These are phyloP conservation scores for Sturnus vulgaris DNA, from an alignment of 2,113 vertebrate species.

Conservation along the genomic window DNA sequence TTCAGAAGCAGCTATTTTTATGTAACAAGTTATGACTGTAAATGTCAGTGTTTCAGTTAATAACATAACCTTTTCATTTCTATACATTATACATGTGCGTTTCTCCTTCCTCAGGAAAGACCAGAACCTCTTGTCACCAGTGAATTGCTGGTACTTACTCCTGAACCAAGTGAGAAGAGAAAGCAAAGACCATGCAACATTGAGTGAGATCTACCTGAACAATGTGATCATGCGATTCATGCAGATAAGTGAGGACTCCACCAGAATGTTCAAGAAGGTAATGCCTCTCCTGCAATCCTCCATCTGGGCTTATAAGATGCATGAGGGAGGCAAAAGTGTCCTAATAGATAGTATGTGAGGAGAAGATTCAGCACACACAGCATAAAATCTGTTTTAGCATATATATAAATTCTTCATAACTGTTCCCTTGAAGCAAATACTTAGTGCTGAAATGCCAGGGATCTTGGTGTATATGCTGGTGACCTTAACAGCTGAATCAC, in stretches of 20 bases:
- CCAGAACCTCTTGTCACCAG: conserved; percentile 94
- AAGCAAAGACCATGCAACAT: conserved; percentile 94
- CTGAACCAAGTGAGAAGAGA: conserved; percentile 97
- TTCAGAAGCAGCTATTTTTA: neutral
- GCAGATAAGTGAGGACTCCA: conserved; percentile 99
- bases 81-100: neutral
- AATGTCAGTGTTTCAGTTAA: neutral
- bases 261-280: conserved; percentile 98
- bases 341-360: neutral
- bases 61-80: neutral
- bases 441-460: neutral
- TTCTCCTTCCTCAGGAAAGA: conserved; percentile 83
- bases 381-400: conserved; percentile 29
- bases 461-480: neutral
- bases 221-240: conserved; percentile 99
- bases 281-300: neutral
- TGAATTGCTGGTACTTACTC: conserved; percentile 99
- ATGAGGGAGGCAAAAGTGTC: neutral
- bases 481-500: neutral
- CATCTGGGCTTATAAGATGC: neutral
- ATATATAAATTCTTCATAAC: conserved; percentile 41
- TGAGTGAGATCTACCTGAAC: conserved; percentile 98
- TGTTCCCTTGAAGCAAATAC: neutral
- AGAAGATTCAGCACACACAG: neutral
- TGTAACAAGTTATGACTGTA: neutral